Percentiles rank a stretch among this genome's conserved stretches.
These are phyloP conservation scores for Toxotes jaculatrix DNA, from an alignment of 2,113 vertebrate species.

Conservation along the genomic window DNA sequence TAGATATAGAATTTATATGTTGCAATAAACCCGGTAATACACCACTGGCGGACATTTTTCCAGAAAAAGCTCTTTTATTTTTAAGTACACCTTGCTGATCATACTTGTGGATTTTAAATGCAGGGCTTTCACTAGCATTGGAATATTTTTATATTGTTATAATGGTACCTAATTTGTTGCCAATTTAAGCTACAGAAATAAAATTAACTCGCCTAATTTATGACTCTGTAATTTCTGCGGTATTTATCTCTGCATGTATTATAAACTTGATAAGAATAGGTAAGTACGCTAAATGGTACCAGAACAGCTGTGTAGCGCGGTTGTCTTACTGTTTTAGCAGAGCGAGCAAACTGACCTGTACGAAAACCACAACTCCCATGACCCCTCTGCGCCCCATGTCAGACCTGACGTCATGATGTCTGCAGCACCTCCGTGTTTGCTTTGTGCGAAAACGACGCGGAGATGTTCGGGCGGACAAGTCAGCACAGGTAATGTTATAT, in stretches of 20 bases:
- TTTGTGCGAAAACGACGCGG: slow-evolving; percentile 72
- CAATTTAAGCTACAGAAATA: background rate
- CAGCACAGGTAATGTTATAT: slow-evolving; percentile 56
- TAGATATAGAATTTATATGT: no score
- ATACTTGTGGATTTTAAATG: no score
- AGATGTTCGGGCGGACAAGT: slow-evolving; percentile 61
- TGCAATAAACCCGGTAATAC: no score
- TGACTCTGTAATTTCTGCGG: background rate
- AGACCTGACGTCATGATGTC: slow-evolving; percentile 69
- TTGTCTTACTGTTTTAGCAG: background rate
- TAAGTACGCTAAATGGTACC: no score
- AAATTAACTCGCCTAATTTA: background rate
- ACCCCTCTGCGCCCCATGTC: background rate
- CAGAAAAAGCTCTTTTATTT: background rate
- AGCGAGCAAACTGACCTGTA: background rate
- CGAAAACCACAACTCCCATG: slow-evolving; percentile 70
- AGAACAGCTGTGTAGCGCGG: background rate
- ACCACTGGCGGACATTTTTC: background rate
- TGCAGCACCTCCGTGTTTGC: slow-evolving; percentile 49
- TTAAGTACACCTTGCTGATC: no score
- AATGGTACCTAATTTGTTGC: background rate
- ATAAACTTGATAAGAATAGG: no score
- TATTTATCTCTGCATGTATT: background rate
- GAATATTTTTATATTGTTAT: no score
- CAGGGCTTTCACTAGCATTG: no score